Evolutionary conservation across 2,113 vertebrate species (phyloP).

Genomic region (Chrysochloris asiatica): DNA sequence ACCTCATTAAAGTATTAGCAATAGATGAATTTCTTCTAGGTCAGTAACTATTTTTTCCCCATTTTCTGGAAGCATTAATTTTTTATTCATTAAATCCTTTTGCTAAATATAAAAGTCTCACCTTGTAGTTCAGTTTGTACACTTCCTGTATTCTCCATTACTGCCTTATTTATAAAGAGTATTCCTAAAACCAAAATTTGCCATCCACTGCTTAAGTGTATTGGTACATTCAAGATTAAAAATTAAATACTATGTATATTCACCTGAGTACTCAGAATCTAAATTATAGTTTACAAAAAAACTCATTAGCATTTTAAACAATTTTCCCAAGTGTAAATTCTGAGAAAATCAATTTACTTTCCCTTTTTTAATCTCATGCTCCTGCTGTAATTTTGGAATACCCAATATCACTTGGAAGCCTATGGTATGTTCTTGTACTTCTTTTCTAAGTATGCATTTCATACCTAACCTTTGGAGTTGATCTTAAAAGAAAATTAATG

Average conservation of each 20-base stretch:
- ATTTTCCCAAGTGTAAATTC: conserved; percentile 60
- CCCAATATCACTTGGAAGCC: background rate
- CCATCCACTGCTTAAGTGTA: background rate
- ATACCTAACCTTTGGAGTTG: conserved; percentile 53
- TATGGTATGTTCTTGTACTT: background rate
- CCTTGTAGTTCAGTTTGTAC: background rate
- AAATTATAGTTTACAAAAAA: conserved; percentile 25
- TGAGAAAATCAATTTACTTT: conserved; percentile 49
- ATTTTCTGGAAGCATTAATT: conserved; percentile 34
- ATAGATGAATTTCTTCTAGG: conserved; percentile 24
- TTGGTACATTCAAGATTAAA: conserved; percentile 26
- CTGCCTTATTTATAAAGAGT: background rate
- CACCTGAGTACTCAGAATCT: conserved; percentile 9
- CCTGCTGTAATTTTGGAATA: conserved; percentile 35
- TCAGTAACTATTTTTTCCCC: background rate
- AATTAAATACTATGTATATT: background rate
- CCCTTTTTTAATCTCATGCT: conserved; percentile 51
- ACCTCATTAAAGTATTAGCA: conserved; percentile 34
- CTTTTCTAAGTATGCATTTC: conserved; percentile 59
- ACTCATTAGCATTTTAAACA: background rate
- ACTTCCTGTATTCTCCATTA: background rate
- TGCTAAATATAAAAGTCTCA: conserved; percentile 38
- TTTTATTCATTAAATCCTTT: conserved; percentile 24
- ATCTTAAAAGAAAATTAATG: conserved; percentile 78
- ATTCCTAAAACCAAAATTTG: conserved; percentile 29